Base-by-base conservation (phyloP, 2,888 invertebrate genomes). In the Odontothrips loti region DNA sequence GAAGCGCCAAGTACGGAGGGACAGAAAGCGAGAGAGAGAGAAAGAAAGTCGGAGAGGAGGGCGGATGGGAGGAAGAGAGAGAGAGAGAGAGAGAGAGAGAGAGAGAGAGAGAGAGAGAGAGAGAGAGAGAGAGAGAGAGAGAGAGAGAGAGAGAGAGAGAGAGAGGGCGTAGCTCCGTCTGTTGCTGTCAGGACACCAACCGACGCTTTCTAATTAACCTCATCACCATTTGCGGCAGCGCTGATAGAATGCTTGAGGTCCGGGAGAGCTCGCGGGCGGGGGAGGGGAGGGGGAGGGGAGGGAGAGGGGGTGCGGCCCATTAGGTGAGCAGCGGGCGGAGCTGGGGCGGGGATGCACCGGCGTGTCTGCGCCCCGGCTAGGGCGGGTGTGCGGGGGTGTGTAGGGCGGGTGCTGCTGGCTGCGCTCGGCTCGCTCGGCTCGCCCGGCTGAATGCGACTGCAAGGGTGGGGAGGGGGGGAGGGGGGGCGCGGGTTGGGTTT, bases 231-330 rank as follows among this genome's bases (percentile, higher is more conserved):
- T 58, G 58, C 58, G 15, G 58, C 20, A 20, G 58, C 58, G 58
- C 58, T 58, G 58, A 58, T 58, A 58, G 58, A 58, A 58, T 58
- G 58, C 58, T 58, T 58, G 58, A 58, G 58, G 58, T 58, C 58
- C 58, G 58, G 58, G 58, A 20, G 58, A 17, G 17, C 34, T 58
- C 20, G 58, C 17, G 58, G 58, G 51, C 20, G 15, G 51, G 20
- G 10, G 51, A 2, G 51, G 51, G 51, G 51, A 2, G 51, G 51
- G 51, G 51, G 15, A 10, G 51, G 10, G 51, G 15, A 20, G 34
- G 6, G 34, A 6, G 34, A 43, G 34, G 34, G 34, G 34, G 6
- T 43, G 34, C 3, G 34, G 34, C 34, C 34, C 34, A 58, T n/a
- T 20, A 17, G 58, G 58, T 15, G 12, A 15, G 51, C 51, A 51